Conservation (phyloP, 2,888 invertebrate genomes). For the Phytoseiulus persimilis region DNA sequence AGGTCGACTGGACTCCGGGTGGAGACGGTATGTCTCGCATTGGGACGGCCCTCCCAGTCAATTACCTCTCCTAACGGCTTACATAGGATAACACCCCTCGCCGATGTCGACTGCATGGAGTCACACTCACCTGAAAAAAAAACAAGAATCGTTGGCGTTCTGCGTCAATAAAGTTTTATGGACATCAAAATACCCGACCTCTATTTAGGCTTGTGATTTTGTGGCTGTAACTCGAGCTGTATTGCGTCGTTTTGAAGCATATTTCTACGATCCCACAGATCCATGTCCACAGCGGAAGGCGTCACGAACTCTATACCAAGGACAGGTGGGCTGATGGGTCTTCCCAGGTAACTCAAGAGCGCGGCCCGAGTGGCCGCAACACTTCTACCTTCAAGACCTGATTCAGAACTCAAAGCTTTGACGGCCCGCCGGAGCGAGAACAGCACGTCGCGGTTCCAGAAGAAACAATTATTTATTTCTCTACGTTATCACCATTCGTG, state of each 20-base stretch:
- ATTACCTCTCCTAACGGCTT: neutral
- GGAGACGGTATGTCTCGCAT: neutral
- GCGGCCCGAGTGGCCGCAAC: no score
- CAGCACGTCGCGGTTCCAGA: no score
- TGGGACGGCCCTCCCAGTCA: neutral
- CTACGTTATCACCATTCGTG: no score
- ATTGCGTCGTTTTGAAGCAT: neutral
- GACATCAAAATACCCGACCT: neutral
- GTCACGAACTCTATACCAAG: no score
- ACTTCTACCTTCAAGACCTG: no score
- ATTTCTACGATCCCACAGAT: neutral
- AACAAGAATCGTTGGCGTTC: neutral
- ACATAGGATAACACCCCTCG: neutral
- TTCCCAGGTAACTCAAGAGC: no score
- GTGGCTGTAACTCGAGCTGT: neutral
- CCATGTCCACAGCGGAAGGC: no score
- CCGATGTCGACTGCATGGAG: neutral
- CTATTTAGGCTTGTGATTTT: neutral
- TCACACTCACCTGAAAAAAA: neutral
- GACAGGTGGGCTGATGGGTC: no score
- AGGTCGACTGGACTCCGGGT: neutral
- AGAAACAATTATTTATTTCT: no score
- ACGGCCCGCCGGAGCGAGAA: no score
- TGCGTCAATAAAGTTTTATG: neutral
- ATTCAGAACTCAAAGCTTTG: no score